Percentiles rank a stretch among this genome's conserved stretches.
These are phyloP conservation scores for Euthynnus affinis DNA, from an alignment of 2,797 vertebrate species.

Conservation along the genomic window DNA sequence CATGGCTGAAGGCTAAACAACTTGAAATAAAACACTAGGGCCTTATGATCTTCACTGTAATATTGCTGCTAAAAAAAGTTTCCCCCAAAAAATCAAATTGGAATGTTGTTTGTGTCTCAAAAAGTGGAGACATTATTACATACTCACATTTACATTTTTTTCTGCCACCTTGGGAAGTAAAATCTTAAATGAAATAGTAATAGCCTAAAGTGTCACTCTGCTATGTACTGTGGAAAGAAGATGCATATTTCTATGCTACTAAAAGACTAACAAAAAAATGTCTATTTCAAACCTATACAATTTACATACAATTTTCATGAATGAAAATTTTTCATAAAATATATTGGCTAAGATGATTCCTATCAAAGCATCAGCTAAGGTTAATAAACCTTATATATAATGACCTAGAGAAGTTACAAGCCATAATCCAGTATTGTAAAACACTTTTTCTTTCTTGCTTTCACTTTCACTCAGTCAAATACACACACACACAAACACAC, in stretches of 20 bases:
- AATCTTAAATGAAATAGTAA: neutral
- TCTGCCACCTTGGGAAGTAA: neutral
- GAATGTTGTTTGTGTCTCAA: too few species aligned
- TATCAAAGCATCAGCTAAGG: neutral
- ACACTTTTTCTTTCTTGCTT: slow-evolving; percentile 6
- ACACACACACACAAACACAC: slow-evolving; percentile 27
- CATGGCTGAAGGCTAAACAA: too few species aligned
- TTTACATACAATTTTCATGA: too few species aligned
- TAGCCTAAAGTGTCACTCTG: neutral
- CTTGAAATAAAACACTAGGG: too few species aligned
- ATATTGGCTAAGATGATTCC: neutral
- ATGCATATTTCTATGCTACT: too few species aligned
- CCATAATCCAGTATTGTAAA: neutral
- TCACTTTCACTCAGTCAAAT: slow-evolving; percentile 82
- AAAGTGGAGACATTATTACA: too few species aligned
- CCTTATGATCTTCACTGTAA: too few species aligned
- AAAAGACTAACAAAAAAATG: too few species aligned
- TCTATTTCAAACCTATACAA: too few species aligned
- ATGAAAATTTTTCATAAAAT: neutral
- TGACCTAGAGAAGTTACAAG: neutral
- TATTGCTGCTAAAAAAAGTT: too few species aligned
- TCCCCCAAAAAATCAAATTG: too few species aligned
- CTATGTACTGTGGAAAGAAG: neutral
- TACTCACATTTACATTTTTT: neutral
- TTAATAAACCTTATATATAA: neutral